Conservation (phyloP, 2,888 invertebrate genomes). For the Drosophila anomelani region DNA sequence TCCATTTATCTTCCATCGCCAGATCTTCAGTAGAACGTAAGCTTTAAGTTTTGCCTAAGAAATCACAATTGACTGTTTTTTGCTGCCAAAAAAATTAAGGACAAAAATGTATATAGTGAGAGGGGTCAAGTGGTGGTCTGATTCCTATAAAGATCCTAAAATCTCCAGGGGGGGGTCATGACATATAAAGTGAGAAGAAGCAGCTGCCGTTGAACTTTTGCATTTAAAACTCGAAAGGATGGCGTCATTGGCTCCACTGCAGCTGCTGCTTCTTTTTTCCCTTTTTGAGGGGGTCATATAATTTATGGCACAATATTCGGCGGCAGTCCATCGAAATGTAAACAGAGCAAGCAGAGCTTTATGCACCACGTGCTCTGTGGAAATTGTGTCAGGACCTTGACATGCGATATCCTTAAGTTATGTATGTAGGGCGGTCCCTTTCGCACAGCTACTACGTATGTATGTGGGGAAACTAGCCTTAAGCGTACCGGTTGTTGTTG, state of each 20-base stretch:
- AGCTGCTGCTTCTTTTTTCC: conserved; percentile 1
- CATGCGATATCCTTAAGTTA: conserved; percentile 54
- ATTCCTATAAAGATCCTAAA: conserved; percentile 15
- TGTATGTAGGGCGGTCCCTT: conserved; percentile 41
- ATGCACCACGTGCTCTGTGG: conserved; percentile 49
- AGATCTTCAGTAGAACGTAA: conserved; percentile 40
- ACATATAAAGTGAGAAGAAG: conserved; percentile 7
- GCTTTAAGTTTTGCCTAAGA: conserved; percentile 47
- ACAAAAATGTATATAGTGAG: neutral
- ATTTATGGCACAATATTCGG: conserved; percentile 50
- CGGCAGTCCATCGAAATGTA: conserved; percentile 49
- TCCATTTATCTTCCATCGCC: conserved; percentile 17
- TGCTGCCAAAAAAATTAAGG: conserved; percentile 40
- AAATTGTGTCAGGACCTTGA: conserved; percentile 75
- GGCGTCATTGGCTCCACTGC: conserved; percentile 34
- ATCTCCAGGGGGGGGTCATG: conserved; percentile 10
- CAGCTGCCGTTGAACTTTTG: conserved; percentile 15
- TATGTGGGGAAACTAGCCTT: conserved; percentile 43
- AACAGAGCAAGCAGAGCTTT: conserved; percentile 40
- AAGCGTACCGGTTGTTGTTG: conserved; percentile 62
- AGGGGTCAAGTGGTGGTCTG: conserved; percentile 22
- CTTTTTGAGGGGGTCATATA: conserved; percentile 17
- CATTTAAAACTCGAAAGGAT: conserved; percentile 8
- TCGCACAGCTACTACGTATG: conserved; percentile 11
- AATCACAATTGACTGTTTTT: conserved; percentile 55